phyloP scores from a whole-genome alignment of 2,113 vertebrate species.

The Rhabdornis inornatus region DNA sequence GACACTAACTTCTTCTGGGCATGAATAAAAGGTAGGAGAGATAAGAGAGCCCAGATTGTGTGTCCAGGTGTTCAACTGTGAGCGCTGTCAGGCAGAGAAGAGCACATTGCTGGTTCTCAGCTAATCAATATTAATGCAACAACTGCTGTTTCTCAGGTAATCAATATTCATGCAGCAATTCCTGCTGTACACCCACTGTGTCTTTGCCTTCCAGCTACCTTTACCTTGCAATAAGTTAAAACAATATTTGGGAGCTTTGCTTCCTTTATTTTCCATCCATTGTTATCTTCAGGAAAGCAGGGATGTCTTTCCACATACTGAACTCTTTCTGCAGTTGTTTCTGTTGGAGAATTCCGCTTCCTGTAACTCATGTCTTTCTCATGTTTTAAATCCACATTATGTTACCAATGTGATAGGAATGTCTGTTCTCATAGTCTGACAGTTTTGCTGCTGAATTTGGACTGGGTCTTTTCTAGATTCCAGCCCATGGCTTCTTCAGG shows the following conservation, averaged over 20 bases:
- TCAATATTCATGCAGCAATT: neutral
- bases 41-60: neutral
- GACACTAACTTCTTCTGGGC: neutral
- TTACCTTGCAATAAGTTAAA: neutral
- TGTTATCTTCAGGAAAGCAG: neutral
- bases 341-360: neutral
- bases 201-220: neutral
- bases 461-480: neutral
- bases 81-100: neutral
- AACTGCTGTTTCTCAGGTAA: neutral
- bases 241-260: neutral
- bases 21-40: neutral
- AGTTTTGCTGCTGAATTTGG: neutral
- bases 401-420: neutral
- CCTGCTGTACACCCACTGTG: neutral
- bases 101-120: neutral
- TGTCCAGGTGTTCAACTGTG: neutral
- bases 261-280: neutral
- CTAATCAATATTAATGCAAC: neutral
- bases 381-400: neutral
- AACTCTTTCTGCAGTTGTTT: neutral
- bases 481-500: neutral
- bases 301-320: neutral
- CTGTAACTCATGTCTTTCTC: neutral
- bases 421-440: neutral